Evolutionary conservation across 2,113 vertebrate species (phyloP).

Genomic region (Entomyzon cyanotis): DNA sequence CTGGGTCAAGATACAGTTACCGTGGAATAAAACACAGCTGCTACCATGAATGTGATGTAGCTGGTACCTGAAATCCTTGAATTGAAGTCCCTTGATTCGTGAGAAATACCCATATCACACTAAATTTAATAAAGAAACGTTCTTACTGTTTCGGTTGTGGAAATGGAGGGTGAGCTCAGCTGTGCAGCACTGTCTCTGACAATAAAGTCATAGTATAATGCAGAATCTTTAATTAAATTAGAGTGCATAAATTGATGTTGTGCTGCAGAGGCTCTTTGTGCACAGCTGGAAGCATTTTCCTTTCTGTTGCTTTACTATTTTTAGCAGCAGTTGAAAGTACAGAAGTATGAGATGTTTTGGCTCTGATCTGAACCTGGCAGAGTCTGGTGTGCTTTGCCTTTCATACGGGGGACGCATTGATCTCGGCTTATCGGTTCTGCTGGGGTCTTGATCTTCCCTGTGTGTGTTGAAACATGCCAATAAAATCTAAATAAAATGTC

Average conservation of each 20-base stretch:
- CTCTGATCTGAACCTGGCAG: constrained; percentile 21
- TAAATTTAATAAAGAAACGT: background rate
- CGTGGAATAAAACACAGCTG: background rate
- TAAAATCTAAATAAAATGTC: background rate
- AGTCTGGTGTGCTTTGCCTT: constrained; percentile 26
- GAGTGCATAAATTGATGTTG: constrained; percentile 44
- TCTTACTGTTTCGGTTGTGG: background rate
- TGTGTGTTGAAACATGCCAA: background rate
- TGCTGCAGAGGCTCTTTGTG: constrained; percentile 49
- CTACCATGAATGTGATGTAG: background rate
- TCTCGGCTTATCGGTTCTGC: background rate
- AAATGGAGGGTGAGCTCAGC: constrained; percentile 21
- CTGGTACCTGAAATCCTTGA: background rate
- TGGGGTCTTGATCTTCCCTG: background rate
- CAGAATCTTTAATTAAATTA: constrained; percentile 57
- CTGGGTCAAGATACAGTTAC: constrained; percentile 19
- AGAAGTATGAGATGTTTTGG: constrained; percentile 49
- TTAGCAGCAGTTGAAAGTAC: constrained; percentile 53
- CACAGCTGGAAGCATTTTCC: constrained; percentile 47
- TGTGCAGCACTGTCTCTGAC: background rate
- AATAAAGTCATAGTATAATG: constrained; percentile 21
- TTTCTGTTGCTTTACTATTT: constrained; percentile 51
- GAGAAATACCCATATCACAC: background rate
- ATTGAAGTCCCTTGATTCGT: background rate
- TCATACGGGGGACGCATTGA: background rate